A percentile compares a stretch with the other conserved stretches of the same genome.
Evolutionary conservation across 2,797 vertebrate species (phyloP).

Genomic region (Leucoraja ocellata): DNA sequence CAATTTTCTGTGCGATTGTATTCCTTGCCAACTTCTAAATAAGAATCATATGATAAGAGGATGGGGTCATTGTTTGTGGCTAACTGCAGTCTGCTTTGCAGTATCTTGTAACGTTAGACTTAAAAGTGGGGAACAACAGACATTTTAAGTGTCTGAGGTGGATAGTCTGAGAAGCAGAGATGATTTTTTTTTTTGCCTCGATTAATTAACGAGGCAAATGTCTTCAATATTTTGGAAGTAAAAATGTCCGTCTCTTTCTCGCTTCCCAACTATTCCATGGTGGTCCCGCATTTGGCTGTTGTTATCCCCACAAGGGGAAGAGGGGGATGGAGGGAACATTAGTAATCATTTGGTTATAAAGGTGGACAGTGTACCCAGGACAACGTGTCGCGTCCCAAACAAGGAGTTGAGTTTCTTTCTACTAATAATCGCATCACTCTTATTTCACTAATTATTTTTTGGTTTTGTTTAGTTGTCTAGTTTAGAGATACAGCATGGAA

Average conservation of each 20-base stretch:
- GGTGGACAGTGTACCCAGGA: neutral
- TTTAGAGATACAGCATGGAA: too few species aligned
- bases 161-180: neutral
- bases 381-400: neutral
- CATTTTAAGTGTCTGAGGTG: neutral
- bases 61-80: conserved; percentile 27
- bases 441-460: neutral
- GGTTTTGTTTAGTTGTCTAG: too few species aligned
- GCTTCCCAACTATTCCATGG: too few species aligned
- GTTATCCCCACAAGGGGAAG: neutral
- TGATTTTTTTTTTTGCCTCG: neutral
- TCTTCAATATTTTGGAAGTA: neutral
- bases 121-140: neutral
- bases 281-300: conserved; percentile 4
- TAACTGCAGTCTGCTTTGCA: neutral
- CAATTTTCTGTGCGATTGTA: conserved; percentile 20
- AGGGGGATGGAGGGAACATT: neutral
- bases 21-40: conserved; percentile 32
- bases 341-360: neutral
- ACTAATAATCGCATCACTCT: neutral
- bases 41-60: conserved; percentile 28
- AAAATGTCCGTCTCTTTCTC: neutral
- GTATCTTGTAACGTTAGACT: neutral
- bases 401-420: neutral
- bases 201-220: neutral